These are phyloP conservation scores for Trichechus manatus DNA, from an alignment of 2,113 vertebrate species.

Conservation along the genomic window DNA sequence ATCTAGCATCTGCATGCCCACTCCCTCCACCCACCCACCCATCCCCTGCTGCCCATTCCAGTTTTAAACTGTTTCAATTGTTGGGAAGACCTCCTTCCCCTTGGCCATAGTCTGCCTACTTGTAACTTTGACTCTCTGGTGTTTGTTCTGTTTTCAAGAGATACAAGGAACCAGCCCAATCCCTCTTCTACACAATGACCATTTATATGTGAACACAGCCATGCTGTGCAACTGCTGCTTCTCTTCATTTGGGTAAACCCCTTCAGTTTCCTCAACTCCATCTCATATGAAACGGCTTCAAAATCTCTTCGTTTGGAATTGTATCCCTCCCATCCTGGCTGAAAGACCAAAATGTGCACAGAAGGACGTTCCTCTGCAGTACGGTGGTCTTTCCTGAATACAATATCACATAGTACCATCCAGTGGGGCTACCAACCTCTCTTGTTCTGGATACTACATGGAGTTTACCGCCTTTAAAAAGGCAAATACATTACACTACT, in stretches of 20 bases:
- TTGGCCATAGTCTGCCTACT: neutral
- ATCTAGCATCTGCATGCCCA: neutral
- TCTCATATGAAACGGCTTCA: constrained; percentile 2
- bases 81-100: neutral
- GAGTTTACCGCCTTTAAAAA: constrained; percentile 13
- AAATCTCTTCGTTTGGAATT: neutral
- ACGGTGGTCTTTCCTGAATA: neutral
- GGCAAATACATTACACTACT: neutral
- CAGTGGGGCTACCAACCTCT: neutral
- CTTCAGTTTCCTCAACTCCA: neutral
- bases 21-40: neutral
- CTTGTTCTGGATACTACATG: neutral
- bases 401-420: neutral
- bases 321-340: neutral
- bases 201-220: neutral
- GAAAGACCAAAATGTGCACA: neutral
- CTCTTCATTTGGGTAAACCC: neutral
- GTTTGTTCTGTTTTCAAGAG: neutral
- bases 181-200: neutral
- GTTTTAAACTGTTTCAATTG: neutral
- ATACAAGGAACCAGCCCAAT: neutral
- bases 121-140: neutral
- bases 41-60: neutral
- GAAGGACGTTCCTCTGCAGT: rapidly evolving
- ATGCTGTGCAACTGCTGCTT: neutral